A percentile compares a stretch with the other conserved stretches of the same genome.
Evolutionary conservation across 2,888 invertebrate genomes (phyloP).

Genomic region (Diaphora mendica): DNA sequence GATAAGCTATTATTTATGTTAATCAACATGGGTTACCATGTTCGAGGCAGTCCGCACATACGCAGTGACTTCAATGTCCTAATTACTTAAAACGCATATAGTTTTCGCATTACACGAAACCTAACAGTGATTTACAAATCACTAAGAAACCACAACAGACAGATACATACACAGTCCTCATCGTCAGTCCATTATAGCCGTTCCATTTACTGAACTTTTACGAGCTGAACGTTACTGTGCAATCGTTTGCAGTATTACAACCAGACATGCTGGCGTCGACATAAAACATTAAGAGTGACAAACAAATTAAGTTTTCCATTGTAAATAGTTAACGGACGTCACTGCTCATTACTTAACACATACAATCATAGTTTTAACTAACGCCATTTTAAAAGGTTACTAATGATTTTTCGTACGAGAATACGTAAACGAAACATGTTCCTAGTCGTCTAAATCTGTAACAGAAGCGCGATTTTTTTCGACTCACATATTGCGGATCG

Average conservation of each 20-base stretch:
- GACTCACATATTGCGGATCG: too few species aligned
- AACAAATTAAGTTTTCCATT: background rate
- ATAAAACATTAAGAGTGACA: constrained; percentile 6
- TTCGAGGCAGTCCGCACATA: background rate
- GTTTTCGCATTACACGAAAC: constrained; percentile 4
- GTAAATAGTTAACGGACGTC: background rate
- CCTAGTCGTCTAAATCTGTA: too few species aligned
- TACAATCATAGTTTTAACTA: background rate
- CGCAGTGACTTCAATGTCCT: background rate
- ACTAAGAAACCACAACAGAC: constrained; percentile 25
- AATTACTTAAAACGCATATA: constrained; percentile 10
- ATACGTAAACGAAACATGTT: too few species aligned
- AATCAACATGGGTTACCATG: background rate
- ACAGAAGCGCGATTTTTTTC: too few species aligned
- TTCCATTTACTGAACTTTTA: constrained; percentile 35
- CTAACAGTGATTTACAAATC: constrained; percentile 14
- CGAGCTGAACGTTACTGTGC: constrained; percentile 19
- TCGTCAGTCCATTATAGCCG: constrained; percentile 19
- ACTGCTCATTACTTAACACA: background rate
- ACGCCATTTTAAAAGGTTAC: background rate
- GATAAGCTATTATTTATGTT: background rate
- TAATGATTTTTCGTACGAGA: background rate
- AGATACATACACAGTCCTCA: constrained; percentile 3
- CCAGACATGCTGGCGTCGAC: constrained; percentile 18
- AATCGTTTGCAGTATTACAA: constrained; percentile 24